phyloP scores from a whole-genome alignment of 2,113 vertebrate species.

The Chaetodon trifascialis region DNA sequence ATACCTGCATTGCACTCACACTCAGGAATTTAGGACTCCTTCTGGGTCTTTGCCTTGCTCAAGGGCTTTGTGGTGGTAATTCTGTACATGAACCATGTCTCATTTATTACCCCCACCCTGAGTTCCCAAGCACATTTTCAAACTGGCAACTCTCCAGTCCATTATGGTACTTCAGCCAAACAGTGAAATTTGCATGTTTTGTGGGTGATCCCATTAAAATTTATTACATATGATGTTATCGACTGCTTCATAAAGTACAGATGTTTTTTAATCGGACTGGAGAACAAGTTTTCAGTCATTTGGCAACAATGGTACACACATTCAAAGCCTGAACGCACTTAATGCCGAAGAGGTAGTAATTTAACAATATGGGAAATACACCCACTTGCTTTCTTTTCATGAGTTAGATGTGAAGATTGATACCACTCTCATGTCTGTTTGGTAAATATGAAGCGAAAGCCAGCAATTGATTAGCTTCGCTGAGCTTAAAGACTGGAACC shows the following conservation, averaged over 20 bases:
- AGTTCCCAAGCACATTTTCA: conserved; percentile 21
- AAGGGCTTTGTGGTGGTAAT: conserved; percentile 10
- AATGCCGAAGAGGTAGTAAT: neutral
- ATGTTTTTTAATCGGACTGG: neutral
- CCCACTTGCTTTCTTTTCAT: neutral
- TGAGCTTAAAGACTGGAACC: neutral
- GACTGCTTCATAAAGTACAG: neutral
- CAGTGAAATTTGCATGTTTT: conserved; percentile 45
- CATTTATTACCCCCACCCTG: conserved; percentile 3
- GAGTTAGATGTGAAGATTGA: neutral
- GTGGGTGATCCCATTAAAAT: conserved; percentile 23
- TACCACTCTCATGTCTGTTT: neutral
- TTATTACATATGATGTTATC: conserved; percentile 32
- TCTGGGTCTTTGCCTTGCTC: conserved; percentile 21
- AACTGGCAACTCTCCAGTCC: conserved; percentile 54
- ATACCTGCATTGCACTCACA: conserved; percentile 11
- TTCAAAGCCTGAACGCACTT: neutral
- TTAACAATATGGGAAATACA: neutral
- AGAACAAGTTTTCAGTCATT: neutral
- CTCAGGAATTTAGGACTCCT: conserved; percentile 13
- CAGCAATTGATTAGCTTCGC: neutral
- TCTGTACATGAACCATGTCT: conserved; percentile 8
- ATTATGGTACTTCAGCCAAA: conserved; percentile 39
- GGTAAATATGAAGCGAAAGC: too few relatives aligned
- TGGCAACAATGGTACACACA: neutral